phyloP scores from a whole-genome alignment of 1,140 invertebrate species.

The Orius laevigatus region DNA sequence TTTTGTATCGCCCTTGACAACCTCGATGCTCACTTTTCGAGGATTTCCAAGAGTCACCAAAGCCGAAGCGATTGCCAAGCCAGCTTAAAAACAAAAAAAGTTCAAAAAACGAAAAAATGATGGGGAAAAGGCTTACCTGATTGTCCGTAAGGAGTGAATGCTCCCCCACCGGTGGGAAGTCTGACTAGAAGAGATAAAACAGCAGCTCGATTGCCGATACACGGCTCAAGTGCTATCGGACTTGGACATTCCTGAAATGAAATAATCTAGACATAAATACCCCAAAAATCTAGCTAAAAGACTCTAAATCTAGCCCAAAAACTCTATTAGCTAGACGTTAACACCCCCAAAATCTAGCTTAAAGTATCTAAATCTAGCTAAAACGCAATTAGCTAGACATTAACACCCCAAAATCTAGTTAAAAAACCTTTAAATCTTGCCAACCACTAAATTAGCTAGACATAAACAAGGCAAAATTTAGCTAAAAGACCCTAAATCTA shows the following conservation, averaged over 20 bases:
- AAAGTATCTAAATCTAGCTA: too few species aligned
- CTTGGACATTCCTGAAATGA: slow-evolving; percentile 61
- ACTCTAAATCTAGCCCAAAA: too few species aligned
- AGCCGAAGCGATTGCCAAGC: slow-evolving; percentile 67
- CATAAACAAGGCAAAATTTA: too few species aligned
- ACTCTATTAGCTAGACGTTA: too few species aligned
- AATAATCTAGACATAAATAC: too few species aligned
- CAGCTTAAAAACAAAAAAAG: slow-evolving; percentile 29
- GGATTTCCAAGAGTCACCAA: slow-evolving; percentile 71
- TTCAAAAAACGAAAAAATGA: neutral
- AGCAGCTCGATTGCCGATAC: slow-evolving; percentile 74
- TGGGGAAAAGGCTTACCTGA: slow-evolving; percentile 31
- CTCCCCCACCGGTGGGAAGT: slow-evolving; percentile 59
- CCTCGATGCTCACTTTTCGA: slow-evolving; percentile 46
- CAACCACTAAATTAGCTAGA: too few species aligned
- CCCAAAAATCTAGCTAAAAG: too few species aligned
- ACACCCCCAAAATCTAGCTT: too few species aligned
- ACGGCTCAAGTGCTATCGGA: slow-evolving; percentile 86
- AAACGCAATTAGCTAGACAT: too few species aligned
- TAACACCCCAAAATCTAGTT: too few species aligned
- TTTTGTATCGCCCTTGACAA: slow-evolving; percentile 44
- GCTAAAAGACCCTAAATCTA: too few species aligned
- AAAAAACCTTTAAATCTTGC: too few species aligned
- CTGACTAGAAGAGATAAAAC: slow-evolving; percentile 82
- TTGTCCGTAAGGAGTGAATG: slow-evolving; percentile 67